Base-by-base conservation (phyloP, 1,140 invertebrate genomes). In the Drosophila ambigua region DNA sequence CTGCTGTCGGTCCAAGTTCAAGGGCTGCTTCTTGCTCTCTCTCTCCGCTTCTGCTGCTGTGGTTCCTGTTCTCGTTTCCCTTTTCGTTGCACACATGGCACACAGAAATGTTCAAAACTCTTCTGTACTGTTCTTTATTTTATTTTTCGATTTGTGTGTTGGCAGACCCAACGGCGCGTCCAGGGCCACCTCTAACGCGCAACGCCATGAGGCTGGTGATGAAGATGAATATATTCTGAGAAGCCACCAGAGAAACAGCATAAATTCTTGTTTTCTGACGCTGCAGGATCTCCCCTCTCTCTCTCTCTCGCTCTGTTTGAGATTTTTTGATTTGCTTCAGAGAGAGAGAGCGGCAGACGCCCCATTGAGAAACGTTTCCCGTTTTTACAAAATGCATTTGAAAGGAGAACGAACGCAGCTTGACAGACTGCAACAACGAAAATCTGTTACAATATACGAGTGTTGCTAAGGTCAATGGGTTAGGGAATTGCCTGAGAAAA, bases 121-220 rank as follows among this genome's bases (percentile, higher is more conserved):
- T 60, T 54, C 20, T 53, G 45, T 41, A n/a, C n/a, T 51, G 23
- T 31, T 8, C 6, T 46, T 44, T 20, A 5, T 35, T 51, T 39
- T 35, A 20, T 8, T 35, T 51, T 39, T 35, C 28, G 23, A 51
- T 23, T 50, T 57, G 43, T 64, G 71, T 83, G n/a, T 83, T 67
- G 76, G 76, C 82, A 85, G 77, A 85, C 82, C 55, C 60, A 59
- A 28, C 20, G 77, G 58, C 82, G 77, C 81, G 67, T 58, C 59
- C 66, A 67, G 28, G 55, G 44, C 49, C 72, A 77, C 53, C 61
- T 75, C 72, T 49, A 74, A 74, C 71, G 48, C 71, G 48, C 16
- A 53, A 58, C 16, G 43, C 41, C 35, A 39, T 13, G 39, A 68
- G 20, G 57, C 49, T 60, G 57, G 54, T 44, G 69, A 51, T 59